Percentiles rank a stretch among this genome's conserved stretches.
Conservation (phyloP, 2,888 invertebrate species). For the Hydrotaea diabolus region DNA sequence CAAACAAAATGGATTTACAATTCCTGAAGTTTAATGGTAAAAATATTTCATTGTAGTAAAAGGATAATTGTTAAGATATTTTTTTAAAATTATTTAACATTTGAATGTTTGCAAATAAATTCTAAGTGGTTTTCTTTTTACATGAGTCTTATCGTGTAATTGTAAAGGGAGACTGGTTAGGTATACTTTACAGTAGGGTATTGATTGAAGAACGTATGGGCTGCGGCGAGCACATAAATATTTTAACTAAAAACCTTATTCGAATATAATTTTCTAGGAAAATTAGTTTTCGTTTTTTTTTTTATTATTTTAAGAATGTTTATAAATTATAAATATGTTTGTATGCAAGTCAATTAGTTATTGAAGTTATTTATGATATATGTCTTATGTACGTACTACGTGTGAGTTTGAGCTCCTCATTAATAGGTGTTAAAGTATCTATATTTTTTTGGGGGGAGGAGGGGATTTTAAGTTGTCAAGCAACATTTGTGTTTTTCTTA, state of each 20-base stretch:
- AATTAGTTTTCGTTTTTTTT: slow-evolving; percentile 21
- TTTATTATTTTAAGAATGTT: neutral
- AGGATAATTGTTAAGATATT: neutral
- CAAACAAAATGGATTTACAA: too few relatives aligned
- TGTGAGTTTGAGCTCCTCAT: neutral
- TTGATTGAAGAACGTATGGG: neutral
- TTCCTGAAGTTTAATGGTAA: too few relatives aligned
- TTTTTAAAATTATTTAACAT: slow-evolving; percentile 10
- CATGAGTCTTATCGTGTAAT: neutral
- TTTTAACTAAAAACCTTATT: slow-evolving; percentile 28
- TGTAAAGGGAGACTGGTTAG: neutral
- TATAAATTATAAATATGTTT: slow-evolving; percentile 28
- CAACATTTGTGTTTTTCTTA: slow-evolving; percentile 43
- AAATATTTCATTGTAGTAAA: too few relatives aligned
- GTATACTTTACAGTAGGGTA: neutral
- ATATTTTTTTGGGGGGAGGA: neutral
- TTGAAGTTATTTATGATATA: slow-evolving; percentile 65
- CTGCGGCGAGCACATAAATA: neutral
- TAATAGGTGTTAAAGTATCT: slow-evolving; percentile 16
- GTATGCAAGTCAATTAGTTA: slow-evolving; percentile 45
- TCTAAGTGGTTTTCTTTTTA: neutral
- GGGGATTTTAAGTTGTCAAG: slow-evolving; percentile 44
- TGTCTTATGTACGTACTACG: neutral
- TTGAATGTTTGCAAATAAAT: neutral
- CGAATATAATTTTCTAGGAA: slow-evolving; percentile 59